Evolutionary conservation across 2,797 vertebrate genomes (phyloP).

Genomic region (Catostomus latipinnis): DNA sequence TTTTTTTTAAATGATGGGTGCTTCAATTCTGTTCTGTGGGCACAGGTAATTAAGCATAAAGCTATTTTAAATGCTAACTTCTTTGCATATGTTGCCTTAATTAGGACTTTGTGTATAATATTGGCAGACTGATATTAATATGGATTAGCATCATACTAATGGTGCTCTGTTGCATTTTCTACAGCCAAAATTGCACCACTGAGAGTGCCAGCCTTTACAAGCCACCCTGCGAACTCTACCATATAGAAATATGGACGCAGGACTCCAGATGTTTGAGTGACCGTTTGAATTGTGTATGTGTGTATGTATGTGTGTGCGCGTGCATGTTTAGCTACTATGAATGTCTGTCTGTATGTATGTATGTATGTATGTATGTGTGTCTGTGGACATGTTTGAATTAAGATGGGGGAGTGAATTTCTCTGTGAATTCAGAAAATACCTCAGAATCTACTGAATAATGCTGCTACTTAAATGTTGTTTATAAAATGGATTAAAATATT

Average conservation of each 20-base stretch:
- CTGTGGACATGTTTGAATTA: conserved; percentile 57
- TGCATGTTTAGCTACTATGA: conserved; percentile 37
- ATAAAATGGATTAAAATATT: conserved; percentile 81
- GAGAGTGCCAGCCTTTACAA: conserved; percentile 84
- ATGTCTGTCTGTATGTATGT: conserved; percentile 39
- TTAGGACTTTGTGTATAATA: too few species aligned
- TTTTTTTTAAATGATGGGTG: too few species aligned
- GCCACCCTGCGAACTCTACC: conserved; percentile 68
- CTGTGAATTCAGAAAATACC: conserved; percentile 87
- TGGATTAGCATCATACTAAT: conserved; percentile 17
- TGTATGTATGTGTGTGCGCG: conserved; percentile 10
- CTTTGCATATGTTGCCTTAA: too few species aligned
- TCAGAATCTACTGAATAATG: conserved; percentile 90
- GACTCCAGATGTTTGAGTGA: conserved; percentile 55
- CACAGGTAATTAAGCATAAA: too few species aligned
- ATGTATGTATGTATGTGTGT: conserved; percentile 43
- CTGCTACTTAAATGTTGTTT: conserved; percentile 89
- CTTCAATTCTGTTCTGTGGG: too few species aligned
- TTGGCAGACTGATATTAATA: neutral
- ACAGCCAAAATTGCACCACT: conserved; percentile 97
- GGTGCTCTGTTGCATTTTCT: conserved; percentile 54
- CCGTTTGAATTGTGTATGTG: conserved; percentile 12
- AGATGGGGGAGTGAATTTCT: conserved; percentile 68
- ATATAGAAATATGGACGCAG: conserved; percentile 67
- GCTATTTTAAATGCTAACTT: too few species aligned